Percentiles rank a stretch among this genome's conserved stretches.
These are phyloP conservation scores for Parazoanthus atlanticus DNA, from an alignment of 92 coral and sea anemone species.

Conservation along the genomic window DNA sequence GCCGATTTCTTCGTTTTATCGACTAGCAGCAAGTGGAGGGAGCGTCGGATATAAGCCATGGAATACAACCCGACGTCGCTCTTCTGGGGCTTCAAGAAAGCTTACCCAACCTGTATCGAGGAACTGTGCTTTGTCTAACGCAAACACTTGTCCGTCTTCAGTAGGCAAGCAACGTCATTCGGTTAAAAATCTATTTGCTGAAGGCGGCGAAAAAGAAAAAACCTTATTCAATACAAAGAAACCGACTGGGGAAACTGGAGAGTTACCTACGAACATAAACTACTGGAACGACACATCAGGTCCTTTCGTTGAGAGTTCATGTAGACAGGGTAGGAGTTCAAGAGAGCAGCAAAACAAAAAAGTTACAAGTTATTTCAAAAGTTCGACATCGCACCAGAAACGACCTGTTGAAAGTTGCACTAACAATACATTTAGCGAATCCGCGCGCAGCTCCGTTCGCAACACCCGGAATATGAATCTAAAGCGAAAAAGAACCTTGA, in stretches of 20 bases:
- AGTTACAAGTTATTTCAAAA: neutral
- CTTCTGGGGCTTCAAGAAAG: neutral
- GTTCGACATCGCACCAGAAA: neutral
- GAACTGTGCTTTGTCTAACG: neutral
- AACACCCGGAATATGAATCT: neutral
- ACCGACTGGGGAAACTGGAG: neutral
- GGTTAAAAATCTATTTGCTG: neutral
- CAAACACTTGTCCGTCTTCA: neutral
- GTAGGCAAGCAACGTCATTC: neutral
- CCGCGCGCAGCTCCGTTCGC: neutral
- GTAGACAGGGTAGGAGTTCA: neutral
- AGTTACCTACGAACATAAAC: no score
- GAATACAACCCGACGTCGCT: conserved; percentile 17
- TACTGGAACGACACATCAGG: neutral
- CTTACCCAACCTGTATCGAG: neutral
- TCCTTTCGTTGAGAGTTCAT: neutral
- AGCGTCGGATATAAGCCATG: neutral
- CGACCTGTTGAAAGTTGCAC: neutral
- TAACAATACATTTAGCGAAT: neutral
- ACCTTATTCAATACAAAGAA: neutral
- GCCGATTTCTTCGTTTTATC: conserved; percentile 88
- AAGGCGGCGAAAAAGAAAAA: neutral
- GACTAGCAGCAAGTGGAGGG: conserved; percentile 23
- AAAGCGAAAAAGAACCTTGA: neutral
- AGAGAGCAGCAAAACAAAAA: neutral